Evolutionary conservation across 2,113 vertebrate genomes (phyloP), one percentile per base, ranked within the genome.

Genomic region (Prunella fulvescens): DNA sequence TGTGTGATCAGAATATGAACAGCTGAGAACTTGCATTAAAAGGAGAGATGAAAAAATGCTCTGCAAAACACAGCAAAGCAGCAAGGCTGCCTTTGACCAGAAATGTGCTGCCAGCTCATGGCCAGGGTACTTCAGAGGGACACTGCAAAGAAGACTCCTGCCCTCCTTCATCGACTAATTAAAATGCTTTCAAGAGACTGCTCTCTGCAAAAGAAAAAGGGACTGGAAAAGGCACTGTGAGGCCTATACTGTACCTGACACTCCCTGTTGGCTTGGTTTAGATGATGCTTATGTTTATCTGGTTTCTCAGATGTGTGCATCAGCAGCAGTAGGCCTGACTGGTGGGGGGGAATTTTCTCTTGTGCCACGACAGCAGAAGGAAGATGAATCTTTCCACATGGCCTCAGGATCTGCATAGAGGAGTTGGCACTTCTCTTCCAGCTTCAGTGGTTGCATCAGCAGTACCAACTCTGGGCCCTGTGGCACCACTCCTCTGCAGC

Each of bases 251-350:
- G 33, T 15, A 39, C 37, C 61, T 53, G 37, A 12, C 26, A 12
- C 3, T 10, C 22, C 31, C 23, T 24, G 28, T 7, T 29, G 42
- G 24, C 7, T 44, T 28, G 12, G 9, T 62, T 29, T 57, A n/a
- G 24, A 9, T 25, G 58, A 45, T 22, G 11, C 15, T 42, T 3
- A 9, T 0, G 0, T 69, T 77, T 10, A 13, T 37, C 48, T 53
- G 25, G 1, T 57, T 61, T 71, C 51, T 40, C n/a, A 54, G 20
- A 29, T 0, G 0, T 11, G 14, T 31, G 14, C 33, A 45, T 10
- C 44, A 26, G 4, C 24, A 57, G 14, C 25, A 80, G 37, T 11
- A 73, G 18, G 10, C 14, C 58, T 40, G 37, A 53, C 5, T 40
- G 31, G 9, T 1, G 3, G 4, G 15, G 5, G 10, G 5, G 11